These are phyloP conservation scores for Petrosia ficiformis DNA, from an alignment of 37 sponge, comb jelly and placozoan species.

Conservation along the genomic window DNA sequence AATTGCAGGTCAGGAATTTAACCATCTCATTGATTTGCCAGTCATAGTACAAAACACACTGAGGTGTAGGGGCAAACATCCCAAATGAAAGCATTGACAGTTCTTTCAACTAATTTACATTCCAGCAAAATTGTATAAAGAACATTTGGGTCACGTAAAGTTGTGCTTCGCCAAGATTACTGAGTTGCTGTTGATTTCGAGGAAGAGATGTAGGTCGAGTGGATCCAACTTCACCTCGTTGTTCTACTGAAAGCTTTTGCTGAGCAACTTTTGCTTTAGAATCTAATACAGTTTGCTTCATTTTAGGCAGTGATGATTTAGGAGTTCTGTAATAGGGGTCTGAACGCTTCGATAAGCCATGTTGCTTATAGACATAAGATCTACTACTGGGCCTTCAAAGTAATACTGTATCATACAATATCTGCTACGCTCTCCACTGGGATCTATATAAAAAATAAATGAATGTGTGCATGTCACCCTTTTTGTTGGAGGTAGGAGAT, in stretches of 20 bases:
- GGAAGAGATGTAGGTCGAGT: constrained; percentile 5
- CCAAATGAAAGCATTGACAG: constrained; percentile 8
- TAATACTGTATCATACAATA: constrained; percentile 30
- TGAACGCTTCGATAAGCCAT: constrained; percentile 28
- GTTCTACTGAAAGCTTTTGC: constrained; percentile 5
- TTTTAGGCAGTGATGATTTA: background rate
- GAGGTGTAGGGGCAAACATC: constrained; percentile 44
- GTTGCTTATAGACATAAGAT: constrained; percentile 15
- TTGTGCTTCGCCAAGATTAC: background rate
- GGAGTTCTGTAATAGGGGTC: too few species aligned
- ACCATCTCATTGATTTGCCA: constrained; percentile 38
- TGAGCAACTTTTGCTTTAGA: constrained; percentile 7
- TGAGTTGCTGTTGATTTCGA: constrained; percentile 6
- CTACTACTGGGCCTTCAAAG: constrained; percentile 21
- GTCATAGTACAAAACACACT: constrained; percentile 20
- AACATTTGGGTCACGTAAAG: background rate
- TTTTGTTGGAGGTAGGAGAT: too few species aligned
- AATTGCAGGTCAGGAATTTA: constrained; percentile 3
- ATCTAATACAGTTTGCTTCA: background rate
- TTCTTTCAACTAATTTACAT: constrained; percentile 38
- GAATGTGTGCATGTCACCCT: too few species aligned
- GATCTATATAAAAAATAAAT: background rate
- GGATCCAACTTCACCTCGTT: constrained; percentile 18
- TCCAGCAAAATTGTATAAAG: constrained; percentile 42
- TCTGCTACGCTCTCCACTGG: background rate